Conservation (phyloP, 2,888 invertebrate genomes). For the Coelopa pilipes region DNA sequence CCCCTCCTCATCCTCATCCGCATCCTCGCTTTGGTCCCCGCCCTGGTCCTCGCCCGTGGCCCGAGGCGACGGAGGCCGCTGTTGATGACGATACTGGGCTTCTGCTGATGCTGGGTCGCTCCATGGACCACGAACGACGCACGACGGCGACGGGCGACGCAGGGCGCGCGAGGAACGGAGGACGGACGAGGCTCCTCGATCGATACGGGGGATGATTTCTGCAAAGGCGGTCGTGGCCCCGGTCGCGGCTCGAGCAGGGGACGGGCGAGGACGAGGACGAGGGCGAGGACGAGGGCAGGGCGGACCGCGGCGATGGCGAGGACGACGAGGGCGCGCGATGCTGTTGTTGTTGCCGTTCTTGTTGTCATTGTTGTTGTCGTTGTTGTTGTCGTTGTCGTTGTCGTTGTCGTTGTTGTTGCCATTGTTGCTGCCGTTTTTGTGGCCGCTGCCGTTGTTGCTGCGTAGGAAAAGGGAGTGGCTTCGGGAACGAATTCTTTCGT, state of each 20-base stretch:
- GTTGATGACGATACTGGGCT: neutral
- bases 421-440: too few relatives aligned
- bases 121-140: neutral
- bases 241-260: neutral
- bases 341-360: neutral
- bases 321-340: neutral
- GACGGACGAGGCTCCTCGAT: too few relatives aligned
- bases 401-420: too few relatives aligned
- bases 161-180: neutral
- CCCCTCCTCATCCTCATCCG: too few relatives aligned
- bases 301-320: neutral
- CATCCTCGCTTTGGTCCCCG: too few relatives aligned
- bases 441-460: conserved; percentile 15
- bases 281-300: neutral
- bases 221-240: neutral
- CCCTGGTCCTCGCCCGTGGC: too few relatives aligned
- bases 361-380: too few relatives aligned
- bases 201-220: too few relatives aligned
- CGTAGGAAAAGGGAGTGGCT: conserved; percentile 44
- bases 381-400: too few relatives aligned
- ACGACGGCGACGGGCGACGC: neutral
- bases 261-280: too few relatives aligned
- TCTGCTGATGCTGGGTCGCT: neutral
- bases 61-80: too few relatives aligned
- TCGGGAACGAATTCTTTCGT: conserved; percentile 6